These are phyloP conservation scores for Cariama cristata DNA, from an alignment of 2,113 vertebrate species.

Conservation along the genomic window DNA sequence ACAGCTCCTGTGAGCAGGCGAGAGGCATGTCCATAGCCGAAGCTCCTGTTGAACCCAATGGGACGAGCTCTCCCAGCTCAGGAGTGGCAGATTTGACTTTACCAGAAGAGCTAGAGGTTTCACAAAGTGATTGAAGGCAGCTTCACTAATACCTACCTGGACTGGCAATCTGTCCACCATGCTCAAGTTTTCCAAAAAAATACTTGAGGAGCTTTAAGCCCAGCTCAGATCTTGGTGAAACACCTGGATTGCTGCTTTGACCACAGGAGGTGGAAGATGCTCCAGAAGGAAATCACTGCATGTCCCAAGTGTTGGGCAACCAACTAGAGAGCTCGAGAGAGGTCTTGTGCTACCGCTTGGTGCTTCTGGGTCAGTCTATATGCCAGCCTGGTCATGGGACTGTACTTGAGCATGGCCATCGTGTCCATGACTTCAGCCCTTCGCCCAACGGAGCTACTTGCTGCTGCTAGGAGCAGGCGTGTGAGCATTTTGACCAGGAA, in stretches of 20 bases:
- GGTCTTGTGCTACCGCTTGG: not conserved
- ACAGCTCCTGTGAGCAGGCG: not conserved
- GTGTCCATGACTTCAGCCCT: not conserved
- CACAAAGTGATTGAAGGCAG: rapidly evolving
- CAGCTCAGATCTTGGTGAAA: not conserved
- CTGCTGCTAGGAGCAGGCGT: not conserved
- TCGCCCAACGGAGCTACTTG: not conserved
- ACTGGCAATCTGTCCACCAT: no score
- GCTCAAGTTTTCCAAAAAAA: not conserved
- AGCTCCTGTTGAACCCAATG: not conserved
- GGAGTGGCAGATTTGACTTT: not conserved
- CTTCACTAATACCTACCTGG: not conserved
- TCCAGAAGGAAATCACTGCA: not conserved
- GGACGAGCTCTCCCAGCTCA: rapidly evolving
- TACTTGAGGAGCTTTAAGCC: not conserved
- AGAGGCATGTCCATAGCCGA: rapidly evolving
- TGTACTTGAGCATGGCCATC: not conserved
- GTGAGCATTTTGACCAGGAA: not conserved
- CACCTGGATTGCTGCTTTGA: no score
- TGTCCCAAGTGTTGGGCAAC: not conserved
- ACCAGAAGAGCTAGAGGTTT: not conserved
- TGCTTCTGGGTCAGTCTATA: not conserved
- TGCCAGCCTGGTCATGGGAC: not conserved
- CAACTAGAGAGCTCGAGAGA: not conserved
- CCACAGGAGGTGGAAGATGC: not conserved